Conservation (phyloP, 2,797 vertebrate genomes). For the Myotis vivesi region DNA sequence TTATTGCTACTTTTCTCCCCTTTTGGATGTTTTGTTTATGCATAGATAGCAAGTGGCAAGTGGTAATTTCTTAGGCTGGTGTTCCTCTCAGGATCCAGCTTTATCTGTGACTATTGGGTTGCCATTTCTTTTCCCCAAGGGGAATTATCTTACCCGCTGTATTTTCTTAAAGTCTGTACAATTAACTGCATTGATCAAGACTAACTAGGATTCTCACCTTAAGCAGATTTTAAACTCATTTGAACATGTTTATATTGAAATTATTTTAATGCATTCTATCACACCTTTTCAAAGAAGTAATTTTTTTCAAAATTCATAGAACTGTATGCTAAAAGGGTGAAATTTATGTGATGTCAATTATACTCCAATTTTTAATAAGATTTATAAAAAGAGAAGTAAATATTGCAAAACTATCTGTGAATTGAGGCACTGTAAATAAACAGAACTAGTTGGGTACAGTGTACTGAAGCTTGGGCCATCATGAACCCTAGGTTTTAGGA, state of each 20-base stretch:
- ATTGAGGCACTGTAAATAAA: neutral
- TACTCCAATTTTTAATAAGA: neutral
- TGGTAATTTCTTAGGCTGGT: neutral
- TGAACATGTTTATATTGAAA: neutral
- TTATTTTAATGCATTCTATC: neutral
- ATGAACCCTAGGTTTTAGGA: neutral
- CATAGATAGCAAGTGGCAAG: neutral
- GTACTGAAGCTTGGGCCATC: neutral
- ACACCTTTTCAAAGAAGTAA: neutral
- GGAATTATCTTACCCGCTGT: neutral
- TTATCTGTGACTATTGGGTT: neutral
- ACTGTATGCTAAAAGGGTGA: neutral
- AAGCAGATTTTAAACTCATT: conserved; percentile 35
- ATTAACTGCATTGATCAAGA: neutral
- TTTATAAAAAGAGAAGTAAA: neutral
- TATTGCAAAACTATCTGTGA: neutral
- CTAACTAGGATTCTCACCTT: neutral
- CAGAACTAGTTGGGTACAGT: neutral
- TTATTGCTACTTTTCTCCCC: fast-evolving
- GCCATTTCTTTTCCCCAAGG: neutral
- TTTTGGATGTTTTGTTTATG: neutral
- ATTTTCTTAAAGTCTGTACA: neutral
- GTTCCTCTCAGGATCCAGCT: neutral
- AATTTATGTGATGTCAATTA: neutral
- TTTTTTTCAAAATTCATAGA: conserved; percentile 21